A percentile compares a stretch with the other conserved stretches of the same genome.
These are phyloP conservation scores for Scolanthus callimorphus DNA, from an alignment of 92 coral and sea anemone genomes.

Conservation along the genomic window DNA sequence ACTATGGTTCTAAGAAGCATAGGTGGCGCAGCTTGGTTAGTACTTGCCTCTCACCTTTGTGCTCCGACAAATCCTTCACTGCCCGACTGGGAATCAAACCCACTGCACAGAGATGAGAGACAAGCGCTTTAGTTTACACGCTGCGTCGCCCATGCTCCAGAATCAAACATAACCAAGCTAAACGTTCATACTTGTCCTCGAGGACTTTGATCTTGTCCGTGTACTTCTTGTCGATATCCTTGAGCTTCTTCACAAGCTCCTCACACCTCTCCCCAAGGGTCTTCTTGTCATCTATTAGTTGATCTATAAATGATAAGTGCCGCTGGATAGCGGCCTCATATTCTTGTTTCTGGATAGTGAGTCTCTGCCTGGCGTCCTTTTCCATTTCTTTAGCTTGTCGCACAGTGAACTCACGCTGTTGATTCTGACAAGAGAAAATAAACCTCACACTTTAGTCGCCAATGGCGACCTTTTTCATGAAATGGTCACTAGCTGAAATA, in stretches of 20 bases:
- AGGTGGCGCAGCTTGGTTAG: neutral
- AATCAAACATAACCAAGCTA: too few relatives aligned
- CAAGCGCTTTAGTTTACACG: too few relatives aligned
- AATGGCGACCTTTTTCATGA: too few relatives aligned
- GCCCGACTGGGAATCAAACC: too few relatives aligned
- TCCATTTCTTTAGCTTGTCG: slow-evolving; percentile 97
- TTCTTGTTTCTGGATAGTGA: slow-evolving; percentile 87
- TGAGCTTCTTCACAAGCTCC: slow-evolving; percentile 86
- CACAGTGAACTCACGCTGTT: slow-evolving; percentile 89
- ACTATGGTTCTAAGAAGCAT: too few relatives aligned
- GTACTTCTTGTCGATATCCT: slow-evolving; percentile 90
- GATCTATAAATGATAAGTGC: slow-evolving; percentile 96
- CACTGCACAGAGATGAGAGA: too few relatives aligned
- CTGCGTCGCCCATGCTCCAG: too few relatives aligned
- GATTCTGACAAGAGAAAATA: slow-evolving; percentile 67
- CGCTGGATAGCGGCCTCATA: slow-evolving; percentile 95
- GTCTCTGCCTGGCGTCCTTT: slow-evolving; percentile 85
- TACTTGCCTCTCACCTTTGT: too few relatives aligned
- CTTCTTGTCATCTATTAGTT: slow-evolving; percentile 96
- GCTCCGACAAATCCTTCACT: too few relatives aligned
- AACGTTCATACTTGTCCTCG: slow-evolving; percentile 82
- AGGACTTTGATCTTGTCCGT: slow-evolving; percentile 76
- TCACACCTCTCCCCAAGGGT: slow-evolving; percentile 92
- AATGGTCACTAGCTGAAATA: too few relatives aligned
- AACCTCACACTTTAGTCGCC: too few relatives aligned